These are phyloP conservation scores for Zaprionus capensis DNA, from an alignment of 1,140 invertebrate species.

Conservation along the genomic window DNA sequence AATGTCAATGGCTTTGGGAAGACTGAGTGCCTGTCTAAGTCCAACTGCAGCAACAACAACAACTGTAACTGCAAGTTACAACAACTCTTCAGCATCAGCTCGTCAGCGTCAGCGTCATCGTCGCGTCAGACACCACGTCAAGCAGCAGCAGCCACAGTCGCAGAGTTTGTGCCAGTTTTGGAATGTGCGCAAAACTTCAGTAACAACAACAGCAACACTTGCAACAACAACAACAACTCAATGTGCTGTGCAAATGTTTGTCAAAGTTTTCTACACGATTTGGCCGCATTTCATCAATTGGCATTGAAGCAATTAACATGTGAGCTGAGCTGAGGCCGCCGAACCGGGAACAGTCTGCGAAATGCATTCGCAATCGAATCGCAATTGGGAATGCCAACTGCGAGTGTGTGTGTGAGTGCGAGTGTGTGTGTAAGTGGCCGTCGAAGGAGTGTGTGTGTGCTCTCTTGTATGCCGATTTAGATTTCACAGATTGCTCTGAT, in stretches of 20 bases:
- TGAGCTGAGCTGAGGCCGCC: slow-evolving; percentile 29
- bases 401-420: not conserved
- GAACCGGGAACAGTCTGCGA: not conserved
- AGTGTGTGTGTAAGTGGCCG: not conserved
- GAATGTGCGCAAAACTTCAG: slow-evolving; percentile 16
- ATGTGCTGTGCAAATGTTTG: slow-evolving; percentile 67
- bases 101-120: slow-evolving; percentile 30
- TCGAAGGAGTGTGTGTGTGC: slow-evolving; percentile 22
- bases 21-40: slow-evolving; percentile 50
- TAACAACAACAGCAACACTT: slow-evolving; percentile 6
- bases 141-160: not conserved
- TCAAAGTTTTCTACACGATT: slow-evolving; percentile 81
- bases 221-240: slow-evolving; percentile 21
- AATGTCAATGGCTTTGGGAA: slow-evolving; percentile 69
- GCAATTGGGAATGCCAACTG: slow-evolving; percentile 33
- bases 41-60: slow-evolving; percentile 21
- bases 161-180: slow-evolving; percentile 51
- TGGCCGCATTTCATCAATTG: slow-evolving; percentile 80
- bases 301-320: slow-evolving; percentile 82
- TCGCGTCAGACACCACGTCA: slow-evolving; percentile 48
- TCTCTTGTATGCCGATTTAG: slow-evolving; percentile 74
- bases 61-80: slow-evolving; percentile 18
- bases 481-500: slow-evolving; percentile 73
- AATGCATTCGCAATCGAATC: slow-evolving; percentile 18
- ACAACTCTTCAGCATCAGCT: slow-evolving; percentile 4